phyloP scores from a whole-genome alignment of 1,140 invertebrate species.

The Heliconius melpomene region DNA sequence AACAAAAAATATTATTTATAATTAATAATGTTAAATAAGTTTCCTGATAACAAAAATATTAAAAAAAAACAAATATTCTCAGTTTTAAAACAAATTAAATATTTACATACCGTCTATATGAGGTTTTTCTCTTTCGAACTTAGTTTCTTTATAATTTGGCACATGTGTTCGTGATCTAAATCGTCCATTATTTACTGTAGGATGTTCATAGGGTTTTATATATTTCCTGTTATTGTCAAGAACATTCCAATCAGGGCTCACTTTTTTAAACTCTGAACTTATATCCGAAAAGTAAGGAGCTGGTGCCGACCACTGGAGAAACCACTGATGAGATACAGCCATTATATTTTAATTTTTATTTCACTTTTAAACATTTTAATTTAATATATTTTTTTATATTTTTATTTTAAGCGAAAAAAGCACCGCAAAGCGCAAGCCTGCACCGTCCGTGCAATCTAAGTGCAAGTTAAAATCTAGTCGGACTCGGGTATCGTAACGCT shows the following conservation, averaged over 20 bases:
- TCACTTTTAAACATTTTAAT: not conserved
- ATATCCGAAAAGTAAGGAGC: conserved; percentile 63
- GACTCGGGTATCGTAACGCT: conserved; percentile 23
- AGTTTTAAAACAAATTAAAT: not conserved
- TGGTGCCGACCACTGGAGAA: conserved; percentile 72
- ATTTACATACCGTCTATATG: not conserved
- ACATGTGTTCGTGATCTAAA: not conserved
- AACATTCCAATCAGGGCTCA: conserved; percentile 52
- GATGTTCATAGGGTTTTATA: conserved; percentile 35
- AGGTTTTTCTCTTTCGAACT: conserved; percentile 4
- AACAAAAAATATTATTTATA: no score
- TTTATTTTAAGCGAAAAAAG: not conserved
- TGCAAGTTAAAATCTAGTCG: conserved; percentile 26
- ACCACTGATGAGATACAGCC: conserved; percentile 73
- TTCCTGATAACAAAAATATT: no score
- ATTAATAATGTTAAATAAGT: no score
- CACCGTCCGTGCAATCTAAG: conserved; percentile 24
- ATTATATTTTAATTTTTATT: conserved; percentile 31
- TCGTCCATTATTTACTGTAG: conserved; percentile 4
- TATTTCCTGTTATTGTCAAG: conserved; percentile 34
- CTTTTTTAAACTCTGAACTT: conserved; percentile 53
- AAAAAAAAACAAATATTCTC: no score
- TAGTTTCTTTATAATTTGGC: not conserved
- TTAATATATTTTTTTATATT: not conserved
- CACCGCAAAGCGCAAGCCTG: not conserved